Evolutionary conservation across 2,888 invertebrate genomes (phyloP), one percentile per base, ranked within the genome.

Genomic region (Cheilosia vernalis): DNA sequence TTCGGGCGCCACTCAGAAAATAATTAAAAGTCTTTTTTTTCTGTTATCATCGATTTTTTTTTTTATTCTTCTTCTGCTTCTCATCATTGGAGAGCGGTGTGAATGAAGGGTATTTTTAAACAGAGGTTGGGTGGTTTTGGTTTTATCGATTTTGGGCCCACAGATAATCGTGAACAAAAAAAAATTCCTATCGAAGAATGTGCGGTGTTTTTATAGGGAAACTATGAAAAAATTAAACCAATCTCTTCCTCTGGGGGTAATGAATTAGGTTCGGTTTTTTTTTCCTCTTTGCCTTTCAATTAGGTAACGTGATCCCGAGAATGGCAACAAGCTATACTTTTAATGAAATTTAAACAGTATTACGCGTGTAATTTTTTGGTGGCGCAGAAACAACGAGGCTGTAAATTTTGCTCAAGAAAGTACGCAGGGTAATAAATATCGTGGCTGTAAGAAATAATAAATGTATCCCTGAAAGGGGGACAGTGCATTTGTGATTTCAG

Each of bases 1-100:
- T 55, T 53, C 27, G 33, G 27, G 44, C 37, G 17, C 15, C 24
- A 56, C 78, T 83, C 21, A 33, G 73, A 67, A 83, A 78, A 83
- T 83, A 78, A 83, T 83, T 83, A 83, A 78, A 83, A 78, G 49
- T 73, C 27, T 4, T 15, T 44, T 15, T 42, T 27, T 27, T 27
- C 27, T 21, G 17, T 9, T 15, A 19, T 49, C 47, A 9, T 42
- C 21, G 21, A n/a, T n/a, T n/a, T 1, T 21, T 2, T 21, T 2
- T 47, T 13, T 27, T 64, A 0, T 49, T 49, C 27, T 60, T 53
- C 10, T 55, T 21, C 10, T 30, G 17, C 21, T 24, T 24, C 30
- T 24, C 21, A 4, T 17, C 27, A 1, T 17, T 40, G 6, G 3
- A 0, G 33, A 5, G 21, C 37, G 30, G 30, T 9, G 40, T 47